Base-by-base conservation (phyloP, 1,140 invertebrate species). In the Listronotus oregonensis region DNA sequence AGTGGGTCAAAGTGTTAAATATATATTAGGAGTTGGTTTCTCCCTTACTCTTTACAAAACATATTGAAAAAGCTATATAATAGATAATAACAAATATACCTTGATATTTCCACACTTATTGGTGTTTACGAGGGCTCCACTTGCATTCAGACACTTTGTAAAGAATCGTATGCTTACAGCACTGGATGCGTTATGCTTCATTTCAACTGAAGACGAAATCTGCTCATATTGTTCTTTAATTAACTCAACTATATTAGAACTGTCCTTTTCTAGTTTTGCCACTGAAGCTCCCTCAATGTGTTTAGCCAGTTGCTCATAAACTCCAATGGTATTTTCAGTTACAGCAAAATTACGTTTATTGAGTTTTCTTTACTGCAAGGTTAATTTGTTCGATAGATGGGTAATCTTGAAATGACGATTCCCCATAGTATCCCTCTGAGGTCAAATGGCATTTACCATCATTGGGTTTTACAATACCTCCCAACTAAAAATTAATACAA, bases 171-270 rank as follows among this genome's bases (percentile, higher is more conserved):
- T 86, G 77, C 91, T 90, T 0, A 98, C 83, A 34, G 89, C 86
- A 70, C 90, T 91, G 49, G 89, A 90, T 14, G 93, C 90, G 65
- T 93, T 96, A 70, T 96, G 93, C 79, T 94, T 94, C 86, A 98
- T 89, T 82, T 94, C 91, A 0, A 97, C 90, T 0, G 90, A 89
- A 12, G 94, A 96, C 9, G 93, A 92, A 74, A 98, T 97, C 81
- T 90, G 89, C 76, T 89, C 75, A 72, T 93, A 93, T 72, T 93
- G 87, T 43, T 85, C 79, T 61, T 83, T 85, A 32, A 94, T 86
- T 27, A 93, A 81, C 15, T 85, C 78, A 0, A 92, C 89, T 61
- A 95, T 87, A 72, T 93, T 92, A 15, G 84, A 82, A 1, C 90
- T 91, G 74, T 91, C 86, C 44, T 84, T 82, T 3, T 86, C 84